A percentile compares a stretch with the other conserved stretches of the same genome.
Evolutionary conservation across 1,140 invertebrate species (phyloP).

Genomic region (Rhagoletis pomonella): DNA sequence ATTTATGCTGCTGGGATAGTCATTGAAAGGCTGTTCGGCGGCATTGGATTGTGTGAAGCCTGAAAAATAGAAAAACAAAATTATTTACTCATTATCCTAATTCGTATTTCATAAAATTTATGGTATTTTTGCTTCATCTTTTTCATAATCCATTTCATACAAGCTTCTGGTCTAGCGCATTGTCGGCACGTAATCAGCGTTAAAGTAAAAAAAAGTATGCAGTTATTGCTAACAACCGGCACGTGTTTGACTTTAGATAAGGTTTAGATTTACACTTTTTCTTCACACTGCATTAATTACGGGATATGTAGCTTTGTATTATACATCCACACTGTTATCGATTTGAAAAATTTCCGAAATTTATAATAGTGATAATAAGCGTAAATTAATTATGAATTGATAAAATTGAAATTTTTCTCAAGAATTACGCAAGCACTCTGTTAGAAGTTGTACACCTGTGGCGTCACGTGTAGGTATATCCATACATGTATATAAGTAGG

Average conservation of each 20-base stretch:
- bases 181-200: background rate
- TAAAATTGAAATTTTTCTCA: background rate
- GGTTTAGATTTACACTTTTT: background rate
- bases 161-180: no score
- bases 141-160: no score
- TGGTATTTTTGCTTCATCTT: no score
- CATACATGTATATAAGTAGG: background rate
- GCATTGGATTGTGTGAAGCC: conserved; percentile 49
- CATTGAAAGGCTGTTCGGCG: conserved; percentile 41
- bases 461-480: background rate
- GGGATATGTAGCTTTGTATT: background rate
- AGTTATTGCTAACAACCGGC: background rate
- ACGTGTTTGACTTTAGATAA: background rate
- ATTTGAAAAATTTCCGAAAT: background rate
- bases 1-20: conserved; percentile 12
- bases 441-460: background rate
- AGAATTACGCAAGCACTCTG: background rate
- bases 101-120: no score
- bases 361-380: background rate
- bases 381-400: background rate
- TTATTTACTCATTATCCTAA: no score
- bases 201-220: background rate
- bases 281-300: background rate
- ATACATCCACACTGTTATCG: background rate
- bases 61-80: background rate